Evolutionary conservation across 2,113 vertebrate species (phyloP), one percentile per base, ranked within the genome.

Genomic region (Vicugna pacos): DNA sequence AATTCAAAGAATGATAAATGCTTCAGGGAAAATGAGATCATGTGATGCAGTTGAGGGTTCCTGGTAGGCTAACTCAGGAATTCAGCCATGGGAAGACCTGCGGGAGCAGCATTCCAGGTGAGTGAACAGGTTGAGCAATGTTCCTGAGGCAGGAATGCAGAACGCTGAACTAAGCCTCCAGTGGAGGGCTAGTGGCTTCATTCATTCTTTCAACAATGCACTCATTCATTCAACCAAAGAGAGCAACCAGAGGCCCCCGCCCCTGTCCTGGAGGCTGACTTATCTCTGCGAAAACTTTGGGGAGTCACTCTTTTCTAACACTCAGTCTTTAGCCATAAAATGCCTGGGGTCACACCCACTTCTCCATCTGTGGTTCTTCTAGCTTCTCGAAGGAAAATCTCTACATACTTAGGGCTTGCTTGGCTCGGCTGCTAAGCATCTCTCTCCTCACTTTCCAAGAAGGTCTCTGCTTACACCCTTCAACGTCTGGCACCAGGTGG

Each of bases 311-410:
- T 50, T 11, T 67, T 26, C 20, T 62, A 69, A 58, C 20, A 54
- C 26, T n/a, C 15, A 77, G 52, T 2, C 17, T 67, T 93, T 6
- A n/a, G 24, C 6, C 65, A 54, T 69, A 77, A 91, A 82, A 70
- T 64, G 77, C 50, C 69, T 46, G 1, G 16, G 72, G 8, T 85
- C 70, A 82, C 3, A 64, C n/a, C 16, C n/a, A 67, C 56, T 32
- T 86, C 46, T 79, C 54, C 22, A 60, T 19, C 56, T 93, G 26
- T 67, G 54, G 42, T 80, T 94, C 89, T 97, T 92, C 70, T 20
- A 38, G n/a, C n/a, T 96, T 35, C 56, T 90, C 9, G 16, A 0
- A 38, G 67, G 24, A 60, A 86, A 77, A 69, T 35, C 1, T 22
- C 22, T 64, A 56, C 4, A 9, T 62, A 54, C 56, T 77, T 13